These are phyloP conservation scores for Synanthedon vespiformis DNA, from an alignment of 2,888 invertebrate species.

Conservation along the genomic window DNA sequence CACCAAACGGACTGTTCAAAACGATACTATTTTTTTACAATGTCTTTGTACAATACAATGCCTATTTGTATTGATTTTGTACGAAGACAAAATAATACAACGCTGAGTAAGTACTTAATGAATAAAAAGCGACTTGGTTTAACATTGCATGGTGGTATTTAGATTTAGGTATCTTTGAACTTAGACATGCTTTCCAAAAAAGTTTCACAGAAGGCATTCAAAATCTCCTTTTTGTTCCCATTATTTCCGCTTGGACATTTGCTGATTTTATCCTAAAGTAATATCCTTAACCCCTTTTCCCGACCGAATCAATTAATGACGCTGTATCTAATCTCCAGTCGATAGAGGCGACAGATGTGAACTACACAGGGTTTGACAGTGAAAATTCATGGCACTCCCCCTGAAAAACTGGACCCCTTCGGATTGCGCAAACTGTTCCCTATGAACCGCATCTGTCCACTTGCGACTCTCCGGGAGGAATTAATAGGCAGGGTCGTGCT, in stretches of 20 bases:
- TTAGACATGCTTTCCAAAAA: no score
- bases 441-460: constrained; percentile 63
- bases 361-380: constrained; percentile 50
- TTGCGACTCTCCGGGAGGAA: constrained; percentile 18
- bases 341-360: constrained; percentile 61
- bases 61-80: no score
- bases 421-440: constrained; percentile 60
- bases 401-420: constrained; percentile 40
- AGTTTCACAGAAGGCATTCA: no score
- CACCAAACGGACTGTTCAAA: no score
- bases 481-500: constrained; percentile 1
- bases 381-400: constrained; percentile 56
- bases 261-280: constrained; percentile 21
- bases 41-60: no score
- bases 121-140: no score
- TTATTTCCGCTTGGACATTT: constrained; percentile 19
- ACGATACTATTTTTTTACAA: no score
- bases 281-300: constrained; percentile 45
- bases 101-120: no score
- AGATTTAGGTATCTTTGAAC: no score
- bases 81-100: no score
- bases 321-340: constrained; percentile 53
- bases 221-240: no score
- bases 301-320: constrained; percentile 59
- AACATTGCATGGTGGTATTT: no score